A percentile compares a stretch with the other conserved stretches of the same genome.
phyloP scores from a whole-genome alignment of 2,797 vertebrate genomes.

The Lagothrix lagotricha region DNA sequence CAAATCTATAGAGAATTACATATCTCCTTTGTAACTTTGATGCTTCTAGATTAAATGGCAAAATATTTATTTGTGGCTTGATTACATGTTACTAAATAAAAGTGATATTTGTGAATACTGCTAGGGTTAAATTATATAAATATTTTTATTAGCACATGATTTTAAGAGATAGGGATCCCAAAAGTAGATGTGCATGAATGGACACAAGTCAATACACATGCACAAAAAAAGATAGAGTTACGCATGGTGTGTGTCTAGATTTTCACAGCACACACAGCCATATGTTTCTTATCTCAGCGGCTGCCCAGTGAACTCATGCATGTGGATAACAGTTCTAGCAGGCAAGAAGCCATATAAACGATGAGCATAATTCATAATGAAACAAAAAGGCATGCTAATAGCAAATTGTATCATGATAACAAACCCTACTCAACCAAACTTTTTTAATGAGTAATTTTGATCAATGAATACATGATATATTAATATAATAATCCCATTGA shows the following conservation, averaged over 20 bases:
- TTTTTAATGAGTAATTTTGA: conserved; percentile 73
- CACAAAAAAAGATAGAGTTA: conserved; percentile 63
- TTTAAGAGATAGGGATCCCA: conserved; percentile 36
- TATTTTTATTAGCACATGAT: conserved; percentile 61
- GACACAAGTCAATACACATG: conserved; percentile 45
- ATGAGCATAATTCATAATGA: conserved; percentile 74
- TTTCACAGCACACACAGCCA: conserved; percentile 70
- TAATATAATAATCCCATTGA: conserved; percentile 54
- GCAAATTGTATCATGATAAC: conserved; percentile 61
- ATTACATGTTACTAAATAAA: conserved; percentile 71
- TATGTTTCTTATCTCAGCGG: conserved; percentile 78
- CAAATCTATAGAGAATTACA: conserved; percentile 27
- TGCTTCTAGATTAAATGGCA: conserved; percentile 46
- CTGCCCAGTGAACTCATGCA: conserved; percentile 75
- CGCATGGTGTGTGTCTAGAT: conserved; percentile 54
- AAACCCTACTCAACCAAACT: conserved; percentile 53
- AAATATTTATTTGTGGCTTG: conserved; percentile 53
- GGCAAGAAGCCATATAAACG: conserved; percentile 80
- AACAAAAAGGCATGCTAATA: conserved; percentile 66
- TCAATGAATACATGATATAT: conserved; percentile 61
- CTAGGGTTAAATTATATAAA: conserved; percentile 58
- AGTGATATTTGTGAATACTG: conserved; percentile 50
- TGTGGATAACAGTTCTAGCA: conserved; percentile 76
- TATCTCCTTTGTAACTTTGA: conserved; percentile 40
- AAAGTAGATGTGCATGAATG: conserved; percentile 2